These are phyloP conservation scores for Lasioglossum malachurum DNA, from an alignment of 2,888 invertebrate species.

Conservation along the genomic window DNA sequence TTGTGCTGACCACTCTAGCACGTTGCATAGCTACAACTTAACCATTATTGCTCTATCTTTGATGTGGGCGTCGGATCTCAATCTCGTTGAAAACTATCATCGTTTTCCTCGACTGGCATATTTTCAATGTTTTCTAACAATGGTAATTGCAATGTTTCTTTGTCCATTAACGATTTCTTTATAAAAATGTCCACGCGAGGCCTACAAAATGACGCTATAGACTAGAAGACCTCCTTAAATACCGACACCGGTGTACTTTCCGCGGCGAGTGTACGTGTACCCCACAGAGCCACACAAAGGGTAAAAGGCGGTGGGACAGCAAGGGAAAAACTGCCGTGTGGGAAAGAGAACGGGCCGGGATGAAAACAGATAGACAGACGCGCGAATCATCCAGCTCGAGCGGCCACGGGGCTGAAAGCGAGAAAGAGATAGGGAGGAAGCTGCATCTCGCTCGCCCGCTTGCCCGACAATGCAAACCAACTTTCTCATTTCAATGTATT, in stretches of 20 bases:
- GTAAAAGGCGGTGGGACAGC: constrained; percentile 52
- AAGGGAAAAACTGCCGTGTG: constrained; percentile 27
- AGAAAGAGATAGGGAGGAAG: background rate
- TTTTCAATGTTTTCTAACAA: background rate
- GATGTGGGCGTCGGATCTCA: background rate
- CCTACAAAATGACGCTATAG: background rate
- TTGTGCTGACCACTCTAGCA: background rate
- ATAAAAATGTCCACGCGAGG: background rate
- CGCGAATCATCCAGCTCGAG: constrained; percentile 23
- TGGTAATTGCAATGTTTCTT: background rate
- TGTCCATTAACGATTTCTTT: background rate
- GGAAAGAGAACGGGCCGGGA: constrained; percentile 20
- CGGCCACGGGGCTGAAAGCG: background rate
- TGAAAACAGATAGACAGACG: constrained; percentile 58
- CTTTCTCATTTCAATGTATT: constrained; percentile 83
- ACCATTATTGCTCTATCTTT: background rate
- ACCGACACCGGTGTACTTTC: background rate
- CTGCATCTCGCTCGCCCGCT: constrained; percentile 63
- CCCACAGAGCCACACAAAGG: constrained; percentile 46
- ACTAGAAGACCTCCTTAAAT: background rate
- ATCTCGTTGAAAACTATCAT: background rate
- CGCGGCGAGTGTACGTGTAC: background rate
- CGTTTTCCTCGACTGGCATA: background rate
- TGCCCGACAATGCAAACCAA: constrained; percentile 83
- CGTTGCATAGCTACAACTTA: background rate